Evolutionary conservation across 2,888 invertebrate species (phyloP).

Genomic region (Iselma pallidipennis): DNA sequence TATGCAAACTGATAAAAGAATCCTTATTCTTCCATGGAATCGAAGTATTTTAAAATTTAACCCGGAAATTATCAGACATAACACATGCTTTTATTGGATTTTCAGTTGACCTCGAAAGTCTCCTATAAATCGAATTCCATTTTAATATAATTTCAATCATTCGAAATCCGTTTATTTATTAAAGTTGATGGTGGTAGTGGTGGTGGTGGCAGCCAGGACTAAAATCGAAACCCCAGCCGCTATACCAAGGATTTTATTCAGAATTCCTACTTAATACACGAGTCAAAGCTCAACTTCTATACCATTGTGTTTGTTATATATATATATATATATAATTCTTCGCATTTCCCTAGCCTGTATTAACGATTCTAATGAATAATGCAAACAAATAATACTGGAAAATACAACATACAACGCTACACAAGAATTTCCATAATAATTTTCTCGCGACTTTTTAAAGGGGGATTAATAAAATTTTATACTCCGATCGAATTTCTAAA

Average conservation of each 20-base stretch:
- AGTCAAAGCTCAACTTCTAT: no score
- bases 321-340: slow-evolving; percentile 8
- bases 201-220: no score
- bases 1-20: neutral
- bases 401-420: neutral
- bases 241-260: no score
- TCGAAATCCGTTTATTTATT: no score
- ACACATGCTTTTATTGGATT: neutral
- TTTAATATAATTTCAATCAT: neutral
- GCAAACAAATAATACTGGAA: slow-evolving; percentile 19
- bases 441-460: neutral
- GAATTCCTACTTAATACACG: no score
- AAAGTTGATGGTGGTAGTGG: no score
- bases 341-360: neutral
- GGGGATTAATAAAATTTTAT: neutral
- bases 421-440: neutral
- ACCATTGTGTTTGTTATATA: no score
- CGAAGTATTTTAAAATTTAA: neutral
- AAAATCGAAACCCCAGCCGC: no score
- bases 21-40: no score
- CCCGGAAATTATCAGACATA: neutral
- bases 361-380: slow-evolving; percentile 16
- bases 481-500: neutral
- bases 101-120: neutral
- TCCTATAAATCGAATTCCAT: neutral